Conservation (phyloP, 1,140 invertebrate species). For the Muscidifurax raptorellus region DNA sequence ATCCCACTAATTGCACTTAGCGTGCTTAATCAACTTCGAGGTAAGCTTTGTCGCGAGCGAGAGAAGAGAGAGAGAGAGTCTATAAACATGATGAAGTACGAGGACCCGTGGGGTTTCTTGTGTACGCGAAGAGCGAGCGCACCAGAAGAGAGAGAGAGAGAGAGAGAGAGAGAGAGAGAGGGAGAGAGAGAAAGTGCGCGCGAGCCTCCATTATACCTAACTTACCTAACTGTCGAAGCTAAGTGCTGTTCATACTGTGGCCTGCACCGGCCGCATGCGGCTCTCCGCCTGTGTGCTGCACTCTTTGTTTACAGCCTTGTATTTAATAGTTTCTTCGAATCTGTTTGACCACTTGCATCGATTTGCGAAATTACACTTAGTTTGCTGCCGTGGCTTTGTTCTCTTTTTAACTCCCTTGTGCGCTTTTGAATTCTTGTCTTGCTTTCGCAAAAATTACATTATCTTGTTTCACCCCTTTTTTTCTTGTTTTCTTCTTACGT, state of each 20-base stretch:
- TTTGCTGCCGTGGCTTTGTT: neutral
- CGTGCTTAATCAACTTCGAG: slow-evolving; percentile 34
- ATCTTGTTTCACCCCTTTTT: neutral
- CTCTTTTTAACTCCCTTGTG: neutral
- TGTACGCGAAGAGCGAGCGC: neutral
- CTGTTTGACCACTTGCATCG: neutral
- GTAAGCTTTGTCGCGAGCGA: neutral
- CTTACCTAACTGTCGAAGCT: slow-evolving; percentile 17
- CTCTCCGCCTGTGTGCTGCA: neutral
- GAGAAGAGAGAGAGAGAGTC: neutral
- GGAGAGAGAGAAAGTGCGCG: neutral
- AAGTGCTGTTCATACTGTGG: neutral
- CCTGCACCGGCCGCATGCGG: neutral
- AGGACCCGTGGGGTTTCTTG: slow-evolving; percentile 5
- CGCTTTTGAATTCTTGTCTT: neutral
- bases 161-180: neutral
- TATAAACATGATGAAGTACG: slow-evolving; percentile 39
- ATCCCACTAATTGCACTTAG: slow-evolving; percentile 24
- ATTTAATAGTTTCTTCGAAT: neutral
- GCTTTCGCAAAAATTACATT: neutral
- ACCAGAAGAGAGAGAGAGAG: neutral
- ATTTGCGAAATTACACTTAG: slow-evolving; percentile 3
- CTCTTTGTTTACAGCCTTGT: neutral
- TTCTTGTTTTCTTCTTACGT: neutral
- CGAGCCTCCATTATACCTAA: slow-evolving; percentile 15